Base-by-base conservation (phyloP, 1,140 invertebrate species). In the Scaptodrosophila lebanonensis region DNA sequence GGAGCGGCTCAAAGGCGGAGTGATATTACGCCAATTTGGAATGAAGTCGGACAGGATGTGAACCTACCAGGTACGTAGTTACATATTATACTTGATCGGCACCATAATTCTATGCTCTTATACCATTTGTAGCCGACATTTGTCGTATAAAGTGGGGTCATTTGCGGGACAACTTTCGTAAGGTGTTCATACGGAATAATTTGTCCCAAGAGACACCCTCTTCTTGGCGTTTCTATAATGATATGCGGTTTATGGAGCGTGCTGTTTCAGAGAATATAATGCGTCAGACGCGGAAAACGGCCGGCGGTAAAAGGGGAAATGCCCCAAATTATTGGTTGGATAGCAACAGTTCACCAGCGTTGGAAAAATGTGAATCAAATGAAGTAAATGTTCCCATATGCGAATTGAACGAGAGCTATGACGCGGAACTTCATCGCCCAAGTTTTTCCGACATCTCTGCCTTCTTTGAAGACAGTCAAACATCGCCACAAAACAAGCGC, bases 121-220 rank as follows among this genome's bases (percentile, higher is more conserved):
- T 35, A 9, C 15, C 3, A 22, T 30, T 29, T 32, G 11, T 22
- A 84, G 79, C 72, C 18, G 79, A 84, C 30, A 76, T 84, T 17
- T 84, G 79, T 58, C 72, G 79, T 18, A 76, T 84, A 11, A 84
- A 84, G 50, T 84, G 79, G 79, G 79, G 79, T 13, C 79, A 84
- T 49, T 42, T 84, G 38, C 63, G 79, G 16, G 79, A 84, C 50
- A 84, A 84, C 58, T 84, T 84, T 60, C 79, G 79, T 22, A 84
- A 84, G 58, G 79, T 84, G 11, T 84, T 75, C 44, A 84, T 84
- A 61, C 66, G 79, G 11, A 84, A 84, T 50, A 84, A 84, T 44
- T 49, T 84, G 22, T 84, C 79, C 8, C 73, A 79, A 45, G 79
- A 79, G 29, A 65, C 77, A 11, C 79, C 79, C 3, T 84, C 79